Base-by-base conservation (phyloP, 2,113 vertebrate genomes). In the Holacanthus passer region DNA sequence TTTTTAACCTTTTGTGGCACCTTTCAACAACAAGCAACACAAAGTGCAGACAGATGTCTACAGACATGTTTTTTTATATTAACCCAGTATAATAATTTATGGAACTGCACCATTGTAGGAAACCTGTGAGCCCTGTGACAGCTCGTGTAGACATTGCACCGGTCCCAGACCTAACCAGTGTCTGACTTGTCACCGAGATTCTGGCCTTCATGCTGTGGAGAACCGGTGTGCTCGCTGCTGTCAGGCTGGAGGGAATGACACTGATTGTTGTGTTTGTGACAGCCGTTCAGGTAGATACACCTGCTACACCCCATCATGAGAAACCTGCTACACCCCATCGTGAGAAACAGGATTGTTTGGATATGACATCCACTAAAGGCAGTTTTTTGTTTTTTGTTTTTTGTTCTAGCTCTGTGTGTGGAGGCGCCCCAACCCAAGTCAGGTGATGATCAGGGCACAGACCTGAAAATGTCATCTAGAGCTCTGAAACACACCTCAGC, bases 201-300 rank as follows among this genome's bases (percentile, higher is more conserved):
- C 84, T 55, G 94, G 91, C 39, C 94, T 95, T 12, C 94, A 95
- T 39, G 94, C 89, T 5, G 79, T 87, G 48, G 93, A 94, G 80
- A 92, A 83, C 73, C 91, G 90, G 37, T 96, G 95, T 50, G 85
- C 94, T 9, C 91, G 58, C 52, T 96, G 95, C 90, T 96, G 95
- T 70, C 85, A 90, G 52, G 20, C 82, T 16, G 82, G 56, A 47
- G 72, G 68, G n/a, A 94, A 90, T 29, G 64, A 69, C 68, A 92
- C 85, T 0, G 82, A 92, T 24, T 96, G 95, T 88, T 96, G 95
- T 48, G 92, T 94, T 76, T 96, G 95, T 63, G 93, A 94, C 71
- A 58, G 76, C 17, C 84, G 72, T 83, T 94, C 95, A 91, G 95
- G 96, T 96, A 86, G 52, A 70, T n/a, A 53, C 39, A 5, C 20